Evolutionary conservation across 2,888 invertebrate genomes (phyloP).

Genomic region (Drosophila kuntzei): DNA sequence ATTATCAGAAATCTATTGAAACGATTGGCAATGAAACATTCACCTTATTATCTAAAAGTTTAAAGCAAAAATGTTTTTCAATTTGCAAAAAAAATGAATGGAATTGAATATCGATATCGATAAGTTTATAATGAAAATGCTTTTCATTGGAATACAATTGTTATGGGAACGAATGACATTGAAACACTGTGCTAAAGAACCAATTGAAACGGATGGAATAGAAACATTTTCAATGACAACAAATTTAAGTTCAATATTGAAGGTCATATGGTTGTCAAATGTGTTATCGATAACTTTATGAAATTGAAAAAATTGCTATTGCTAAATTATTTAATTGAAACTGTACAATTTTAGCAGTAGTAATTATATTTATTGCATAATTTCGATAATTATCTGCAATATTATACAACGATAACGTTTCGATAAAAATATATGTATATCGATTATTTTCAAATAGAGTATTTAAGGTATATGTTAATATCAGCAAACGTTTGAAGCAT

Average conservation of each 20-base stretch:
- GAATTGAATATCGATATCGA: background rate
- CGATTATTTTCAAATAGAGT: background rate
- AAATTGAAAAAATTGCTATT: background rate
- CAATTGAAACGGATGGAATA: background rate
- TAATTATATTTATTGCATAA: background rate
- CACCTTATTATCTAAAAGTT: background rate
- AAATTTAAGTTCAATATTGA: background rate
- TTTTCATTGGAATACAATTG: background rate
- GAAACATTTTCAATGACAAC: background rate
- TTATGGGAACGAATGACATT: background rate
- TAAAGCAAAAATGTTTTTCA: too few species aligned
- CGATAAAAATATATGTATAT: background rate
- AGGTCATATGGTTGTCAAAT: background rate
- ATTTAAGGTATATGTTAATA: background rate
- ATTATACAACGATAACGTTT: background rate
- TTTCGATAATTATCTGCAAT: background rate
- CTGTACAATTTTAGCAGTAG: background rate
- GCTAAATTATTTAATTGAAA: background rate
- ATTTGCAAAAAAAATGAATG: background rate
- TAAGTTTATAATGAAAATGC: background rate
- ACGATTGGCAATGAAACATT: slow-evolving; percentile 4
- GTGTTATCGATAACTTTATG: background rate
- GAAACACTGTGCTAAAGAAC: background rate
- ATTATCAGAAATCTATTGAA: background rate
- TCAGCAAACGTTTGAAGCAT: background rate